Base-by-base conservation (phyloP, 2,797 vertebrate species). In the Malacoraja senta region DNA sequence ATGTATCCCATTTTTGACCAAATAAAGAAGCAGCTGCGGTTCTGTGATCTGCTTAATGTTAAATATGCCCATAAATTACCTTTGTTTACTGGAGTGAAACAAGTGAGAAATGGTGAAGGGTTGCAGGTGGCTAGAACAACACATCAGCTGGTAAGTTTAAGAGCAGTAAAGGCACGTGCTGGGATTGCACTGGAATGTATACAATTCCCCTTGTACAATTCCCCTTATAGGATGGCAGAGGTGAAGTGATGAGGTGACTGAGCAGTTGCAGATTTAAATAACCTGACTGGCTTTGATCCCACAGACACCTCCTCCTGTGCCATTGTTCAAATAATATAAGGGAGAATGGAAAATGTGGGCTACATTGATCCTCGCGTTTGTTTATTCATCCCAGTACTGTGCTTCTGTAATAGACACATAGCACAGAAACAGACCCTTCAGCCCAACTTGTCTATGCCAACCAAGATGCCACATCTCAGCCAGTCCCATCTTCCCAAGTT, bases 1-100 rank as follows among this genome's bases (percentile, higher is more conserved):
- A 71, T 91, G 90, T 24, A 44, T 26, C 32, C 32, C 32, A 88
- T 90, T 90, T 35, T 91, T 91, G 9, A 26, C 90, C 90, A 91
- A 72, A 91, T 91, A 72, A 91, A 91, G 90, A 91, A 74, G 21
- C 68, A 65, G 32, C 44, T 32, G 26, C 29, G 12, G 35, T 91
- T 17, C 17, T 24, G 15, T 15, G 10, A 32, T 38, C 32, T 2
- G 21, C 38, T 80, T 38, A 8, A 44, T 83, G 15, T 35, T 86
- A 86, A 35, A 19, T 65, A 32, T 65, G 84, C 61, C 32, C 84
- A 65, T 65, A 65, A 19, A 32, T 35, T 74, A 35, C 26, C 35
- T 74, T 38, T 44, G 68, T 91, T 91, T 91, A 91, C 8, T 38
- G 29, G 13, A 72, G 21, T 12, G 8, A 24, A 53, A 21, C 21